Percentiles rank a stretch among this genome's conserved stretches.
phyloP scores from a whole-genome alignment of 2,888 invertebrate species.

The Seira musarum region DNA sequence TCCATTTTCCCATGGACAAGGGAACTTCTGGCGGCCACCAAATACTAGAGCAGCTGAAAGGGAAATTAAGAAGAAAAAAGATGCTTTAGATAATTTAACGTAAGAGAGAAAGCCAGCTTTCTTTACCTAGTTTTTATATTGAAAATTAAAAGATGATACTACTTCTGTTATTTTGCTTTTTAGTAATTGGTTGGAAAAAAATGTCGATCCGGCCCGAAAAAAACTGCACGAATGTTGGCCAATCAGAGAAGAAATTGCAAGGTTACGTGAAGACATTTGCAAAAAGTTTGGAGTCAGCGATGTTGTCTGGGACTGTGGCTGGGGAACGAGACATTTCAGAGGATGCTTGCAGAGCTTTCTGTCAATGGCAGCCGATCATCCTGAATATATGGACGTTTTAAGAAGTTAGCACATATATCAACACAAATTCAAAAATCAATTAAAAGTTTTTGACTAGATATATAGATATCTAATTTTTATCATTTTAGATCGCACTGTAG shows the following conservation, averaged over 20 bases:
- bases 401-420: slow-evolving; percentile 71
- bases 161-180: slow-evolving; percentile 68
- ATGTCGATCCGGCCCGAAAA: slow-evolving; percentile 79
- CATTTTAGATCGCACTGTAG: slow-evolving; percentile 80
- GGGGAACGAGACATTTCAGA: slow-evolving; percentile 90
- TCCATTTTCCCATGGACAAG: slow-evolving; percentile 14
- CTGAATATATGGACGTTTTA: slow-evolving; percentile 80
- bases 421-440: too few relatives aligned
- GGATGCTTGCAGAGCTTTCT: slow-evolving; percentile 91
- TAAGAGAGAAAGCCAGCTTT: slow-evolving; percentile 27
- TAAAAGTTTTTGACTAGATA: too few relatives aligned
- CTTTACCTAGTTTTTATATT: neutral
- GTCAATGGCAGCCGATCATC: slow-evolving; percentile 83
- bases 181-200: slow-evolving; percentile 83
- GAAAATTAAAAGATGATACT: too few relatives aligned
- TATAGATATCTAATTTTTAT: too few relatives aligned
- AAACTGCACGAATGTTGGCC: slow-evolving; percentile 80
- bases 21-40: slow-evolving; percentile 35
- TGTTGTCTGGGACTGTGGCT: slow-evolving; percentile 86
- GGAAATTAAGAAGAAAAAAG: slow-evolving; percentile 47
- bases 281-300: slow-evolving; percentile 76
- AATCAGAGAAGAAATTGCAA: slow-evolving; percentile 82
- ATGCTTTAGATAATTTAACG: slow-evolving; percentile 58
- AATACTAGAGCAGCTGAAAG: slow-evolving; percentile 40
- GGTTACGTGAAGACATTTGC: slow-evolving; percentile 78